Conservation (phyloP, 2,113 vertebrate species). For the human (Homo sapiens) region DNA sequence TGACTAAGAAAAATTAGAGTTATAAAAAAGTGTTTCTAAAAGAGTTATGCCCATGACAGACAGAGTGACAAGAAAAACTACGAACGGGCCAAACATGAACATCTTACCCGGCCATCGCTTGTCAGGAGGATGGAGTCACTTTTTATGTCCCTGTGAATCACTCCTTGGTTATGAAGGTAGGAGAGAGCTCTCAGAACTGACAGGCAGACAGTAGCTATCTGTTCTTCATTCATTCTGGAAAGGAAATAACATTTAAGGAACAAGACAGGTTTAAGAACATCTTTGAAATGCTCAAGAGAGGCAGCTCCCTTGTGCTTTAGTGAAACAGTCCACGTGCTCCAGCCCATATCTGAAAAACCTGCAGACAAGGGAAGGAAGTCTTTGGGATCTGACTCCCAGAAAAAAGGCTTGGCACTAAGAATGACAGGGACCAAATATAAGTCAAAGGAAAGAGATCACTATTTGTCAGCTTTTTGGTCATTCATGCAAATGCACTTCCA, state of each 20-base stretch:
- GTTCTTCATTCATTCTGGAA: constrained; percentile 98
- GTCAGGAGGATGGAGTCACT: constrained; percentile 99
- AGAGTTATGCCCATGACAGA: not conserved
- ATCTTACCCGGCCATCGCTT: constrained; percentile 94
- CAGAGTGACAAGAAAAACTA: not conserved
- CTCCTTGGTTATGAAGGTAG: constrained; percentile 97
- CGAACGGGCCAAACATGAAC: not conserved
- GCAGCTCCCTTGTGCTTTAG: not conserved
- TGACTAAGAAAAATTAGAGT: constrained; percentile 31
- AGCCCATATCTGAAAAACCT: not conserved
- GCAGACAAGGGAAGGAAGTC: not conserved
- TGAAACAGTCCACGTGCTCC: not conserved
- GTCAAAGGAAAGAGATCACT: not conserved
- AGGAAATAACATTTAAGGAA: constrained; percentile 41
- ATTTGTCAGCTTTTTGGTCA: not conserved
- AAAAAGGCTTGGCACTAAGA: not conserved
- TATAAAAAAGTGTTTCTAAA: not conserved
- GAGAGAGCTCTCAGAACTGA: constrained; percentile 96
- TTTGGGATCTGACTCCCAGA: not conserved
- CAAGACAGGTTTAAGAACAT: constrained; percentile 44
- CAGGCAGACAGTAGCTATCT: constrained; percentile 97
- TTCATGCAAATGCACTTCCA: not conserved
- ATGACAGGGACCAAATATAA: not conserved
- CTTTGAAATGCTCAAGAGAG: not conserved
- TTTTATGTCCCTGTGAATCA: constrained; percentile 99